These are phyloP conservation scores for Urophycis tenuis DNA, from an alignment of 2,797 vertebrate species.

Conservation along the genomic window DNA sequence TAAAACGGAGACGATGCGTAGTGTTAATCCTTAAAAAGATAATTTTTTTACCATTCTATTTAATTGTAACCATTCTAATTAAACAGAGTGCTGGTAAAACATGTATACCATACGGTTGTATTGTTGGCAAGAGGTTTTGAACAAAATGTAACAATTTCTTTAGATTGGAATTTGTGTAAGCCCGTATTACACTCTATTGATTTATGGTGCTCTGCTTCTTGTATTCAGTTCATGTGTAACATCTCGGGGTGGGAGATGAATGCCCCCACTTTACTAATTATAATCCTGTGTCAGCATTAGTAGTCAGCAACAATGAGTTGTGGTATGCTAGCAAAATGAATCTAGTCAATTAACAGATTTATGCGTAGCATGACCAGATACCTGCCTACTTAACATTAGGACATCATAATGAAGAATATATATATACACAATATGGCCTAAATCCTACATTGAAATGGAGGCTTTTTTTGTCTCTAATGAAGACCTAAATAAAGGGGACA, in stretches of 20 bases:
- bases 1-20: neutral
- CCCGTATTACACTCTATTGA: slow-evolving; percentile 43
- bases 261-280: slow-evolving; percentile 64
- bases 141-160: neutral
- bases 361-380: slow-evolving; percentile 32
- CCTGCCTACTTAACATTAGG: slow-evolving; percentile 37
- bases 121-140: neutral
- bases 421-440: neutral
- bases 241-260: slow-evolving; percentile 28
- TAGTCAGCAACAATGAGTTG: slow-evolving; percentile 48
- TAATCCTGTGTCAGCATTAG: slow-evolving; percentile 46
- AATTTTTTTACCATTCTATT: neutral
- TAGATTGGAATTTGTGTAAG: slow-evolving; percentile 1
- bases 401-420: neutral
- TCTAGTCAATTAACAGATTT: slow-evolving; percentile 46
- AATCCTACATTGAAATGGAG: neutral
- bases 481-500: neutral
- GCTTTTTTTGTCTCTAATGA: neutral
- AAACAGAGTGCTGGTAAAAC: neutral
- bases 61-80: neutral
- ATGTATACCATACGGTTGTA: neutral
- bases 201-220: slow-evolving; percentile 7
- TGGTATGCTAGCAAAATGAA: slow-evolving; percentile 45
- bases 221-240: neutral
- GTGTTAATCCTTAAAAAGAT: neutral